Conservation (phyloP, 2,797 vertebrate genomes). For the Brachyrhaphis roseni region DNA sequence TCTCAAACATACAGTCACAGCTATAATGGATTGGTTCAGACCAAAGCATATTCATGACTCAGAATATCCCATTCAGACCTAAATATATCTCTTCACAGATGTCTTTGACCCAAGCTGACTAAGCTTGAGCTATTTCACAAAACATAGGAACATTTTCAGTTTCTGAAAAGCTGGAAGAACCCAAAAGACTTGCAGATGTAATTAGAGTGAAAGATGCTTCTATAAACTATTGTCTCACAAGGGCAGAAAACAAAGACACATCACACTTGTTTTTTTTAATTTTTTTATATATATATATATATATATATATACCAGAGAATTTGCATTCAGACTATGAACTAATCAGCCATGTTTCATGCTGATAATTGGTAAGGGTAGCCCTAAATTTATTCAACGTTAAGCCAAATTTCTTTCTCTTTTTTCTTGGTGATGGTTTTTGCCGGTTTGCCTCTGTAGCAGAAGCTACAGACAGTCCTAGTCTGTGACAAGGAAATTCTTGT, state of each 20-base stretch:
- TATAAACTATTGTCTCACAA: not conserved
- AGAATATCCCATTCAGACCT: not conserved
- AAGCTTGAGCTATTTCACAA: not conserved
- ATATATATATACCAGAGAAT: not conserved
- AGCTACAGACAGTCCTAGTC: slow-evolving; percentile 30
- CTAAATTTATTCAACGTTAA: not conserved
- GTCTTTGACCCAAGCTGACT: not conserved
- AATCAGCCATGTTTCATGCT: not conserved
- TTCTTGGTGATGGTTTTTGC: not conserved
- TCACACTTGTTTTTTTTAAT: not conserved
- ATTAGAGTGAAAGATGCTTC: not conserved
- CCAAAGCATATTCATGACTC: not conserved
- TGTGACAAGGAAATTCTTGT: slow-evolving; percentile 17
- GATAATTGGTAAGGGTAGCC: not conserved
- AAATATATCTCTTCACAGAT: not conserved
- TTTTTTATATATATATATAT: too few species aligned
- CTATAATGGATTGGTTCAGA: not conserved
- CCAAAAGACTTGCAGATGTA: not conserved
- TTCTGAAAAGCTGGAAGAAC: not conserved
- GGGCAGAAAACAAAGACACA: not conserved
- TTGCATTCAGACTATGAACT: not conserved
- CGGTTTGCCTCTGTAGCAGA: not conserved
- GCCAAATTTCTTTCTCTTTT: not conserved
- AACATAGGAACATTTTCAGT: not conserved
- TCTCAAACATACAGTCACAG: not conserved